Conservation (phyloP, 1,140 invertebrate genomes). For the Pararge aegeria region DNA sequence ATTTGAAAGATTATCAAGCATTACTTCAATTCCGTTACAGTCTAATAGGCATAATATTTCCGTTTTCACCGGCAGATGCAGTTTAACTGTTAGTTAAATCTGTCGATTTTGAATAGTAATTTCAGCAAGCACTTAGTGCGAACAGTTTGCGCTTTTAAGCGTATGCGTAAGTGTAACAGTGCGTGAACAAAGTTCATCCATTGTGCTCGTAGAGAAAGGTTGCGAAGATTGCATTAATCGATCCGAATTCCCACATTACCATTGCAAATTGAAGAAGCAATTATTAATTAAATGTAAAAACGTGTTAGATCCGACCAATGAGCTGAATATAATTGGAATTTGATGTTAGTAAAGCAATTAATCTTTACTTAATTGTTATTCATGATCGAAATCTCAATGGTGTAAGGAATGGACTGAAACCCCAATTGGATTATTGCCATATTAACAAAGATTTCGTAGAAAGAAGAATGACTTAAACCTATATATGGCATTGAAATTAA, state of each 20-base stretch:
- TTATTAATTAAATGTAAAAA: slow-evolving; percentile 42
- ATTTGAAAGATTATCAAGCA: slow-evolving; percentile 50
- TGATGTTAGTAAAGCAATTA: neutral
- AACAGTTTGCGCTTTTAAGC: neutral
- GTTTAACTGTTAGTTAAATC: neutral
- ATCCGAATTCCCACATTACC: slow-evolving; percentile 50
- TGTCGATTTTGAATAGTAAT: slow-evolving; percentile 2
- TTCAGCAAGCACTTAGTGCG: neutral
- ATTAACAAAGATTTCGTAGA: no score
- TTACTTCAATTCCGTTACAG: slow-evolving; percentile 57
- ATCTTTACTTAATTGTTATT: neutral
- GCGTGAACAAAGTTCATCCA: slow-evolving; percentile 7
- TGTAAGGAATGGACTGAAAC: no score
- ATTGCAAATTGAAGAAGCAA: slow-evolving; percentile 39
- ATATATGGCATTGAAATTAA: no score
- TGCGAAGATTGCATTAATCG: slow-evolving; percentile 11
- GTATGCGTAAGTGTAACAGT: slow-evolving; percentile 7
- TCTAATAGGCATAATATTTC: slow-evolving; percentile 60
- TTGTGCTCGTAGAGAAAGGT: slow-evolving; percentile 7
- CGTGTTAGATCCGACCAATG: slow-evolving; percentile 10
- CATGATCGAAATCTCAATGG: neutral
- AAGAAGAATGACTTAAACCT: no score
- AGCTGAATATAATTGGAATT: neutral
- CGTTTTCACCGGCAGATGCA: slow-evolving; percentile 38
- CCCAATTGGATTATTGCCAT: no score